A percentile compares a stretch with the other conserved stretches of the same genome.
Evolutionary conservation across 2,797 vertebrate species (phyloP).

Genomic region (Onychomys arenicola): DNA sequence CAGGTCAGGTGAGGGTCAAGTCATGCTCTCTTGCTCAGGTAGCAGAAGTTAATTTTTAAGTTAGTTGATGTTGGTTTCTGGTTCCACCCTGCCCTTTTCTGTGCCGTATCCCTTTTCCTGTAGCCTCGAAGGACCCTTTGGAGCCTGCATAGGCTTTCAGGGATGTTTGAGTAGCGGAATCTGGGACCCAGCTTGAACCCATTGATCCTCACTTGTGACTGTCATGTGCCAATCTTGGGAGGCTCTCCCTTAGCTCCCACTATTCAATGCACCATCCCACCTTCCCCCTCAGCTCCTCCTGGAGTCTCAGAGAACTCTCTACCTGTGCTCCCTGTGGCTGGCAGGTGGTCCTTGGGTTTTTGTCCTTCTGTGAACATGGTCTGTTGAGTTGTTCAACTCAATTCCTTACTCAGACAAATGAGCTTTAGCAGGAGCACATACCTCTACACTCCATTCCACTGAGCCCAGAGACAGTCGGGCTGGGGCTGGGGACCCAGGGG

Average conservation of each 20-base stretch:
- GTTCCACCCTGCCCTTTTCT: not conserved
- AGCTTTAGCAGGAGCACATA: not conserved
- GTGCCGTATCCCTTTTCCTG: not conserved
- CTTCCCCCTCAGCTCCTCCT: not conserved
- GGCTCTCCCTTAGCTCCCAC: not conserved
- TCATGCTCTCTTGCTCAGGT: not conserved
- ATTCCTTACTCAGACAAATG: not conserved
- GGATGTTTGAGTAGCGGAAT: not conserved
- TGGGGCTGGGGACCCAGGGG: no score
- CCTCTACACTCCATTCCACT: not conserved
- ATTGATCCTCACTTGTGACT: not conserved
- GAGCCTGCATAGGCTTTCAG: not conserved
- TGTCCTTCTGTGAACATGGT: no score
- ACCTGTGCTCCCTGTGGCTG: no score
- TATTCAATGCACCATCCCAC: accelerated
- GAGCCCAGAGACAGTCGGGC: not conserved
- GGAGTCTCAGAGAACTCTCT: not conserved
- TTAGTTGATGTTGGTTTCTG: not conserved
- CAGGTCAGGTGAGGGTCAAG: not conserved
- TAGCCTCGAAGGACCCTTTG: no score
- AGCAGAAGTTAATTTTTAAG: not conserved
- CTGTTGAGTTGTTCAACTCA: not conserved
- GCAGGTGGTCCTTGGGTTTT: not conserved
- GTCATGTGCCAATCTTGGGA: accelerated
- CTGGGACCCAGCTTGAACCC: not conserved